Base-by-base conservation (phyloP, 2,797 vertebrate genomes). In the Cossypha niveicapilla region DNA sequence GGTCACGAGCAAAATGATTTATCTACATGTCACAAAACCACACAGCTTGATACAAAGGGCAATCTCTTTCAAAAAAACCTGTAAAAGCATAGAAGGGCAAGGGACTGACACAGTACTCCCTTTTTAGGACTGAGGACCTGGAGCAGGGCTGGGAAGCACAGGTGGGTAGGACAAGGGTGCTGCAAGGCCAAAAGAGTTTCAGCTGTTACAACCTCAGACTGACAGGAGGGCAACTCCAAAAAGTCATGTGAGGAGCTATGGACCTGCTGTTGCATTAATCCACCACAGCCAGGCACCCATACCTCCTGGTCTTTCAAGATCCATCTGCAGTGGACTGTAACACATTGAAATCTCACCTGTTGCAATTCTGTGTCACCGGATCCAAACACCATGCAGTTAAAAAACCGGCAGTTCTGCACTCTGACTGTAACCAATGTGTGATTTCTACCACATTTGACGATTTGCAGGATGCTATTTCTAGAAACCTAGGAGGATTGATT, bases 361-460 rank as follows among this genome's bases (percentile, higher is more conserved):
- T 93, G 95, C 78, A 15, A 76, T 65, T 86, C 91, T n/a, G 60
- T 79, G 73, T 90, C 96, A 97, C 92, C 94, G 81, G 86, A 92
- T 68, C 18, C 27, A 79, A 83, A 88, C 68, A 83, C 66, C 23
- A 47, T 3, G 5, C 35, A 41, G 30, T 30, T 54, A 66, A 83
- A 75, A 94, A 90, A 86, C 45, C 77, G 30, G 41, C 48, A 27
- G 51, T 65, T 95, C 80, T 95, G 83, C 89, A 75, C 73, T 93
- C 95, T 81, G 88, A 82, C 90, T 90, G 95, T 77, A 94, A 90
- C 77, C 63, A 3, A 95, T 66, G 94, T 97, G 96, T 53, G 90
- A 97, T 91, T 95, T 93, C 81, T 96, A 88, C 94, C 97, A 93
- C 96, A 75, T 93, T 85, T 86, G 66, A 95, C 90, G 94, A 95